Base-by-base conservation (phyloP, 2,113 vertebrate species). In the Progne subis region DNA sequence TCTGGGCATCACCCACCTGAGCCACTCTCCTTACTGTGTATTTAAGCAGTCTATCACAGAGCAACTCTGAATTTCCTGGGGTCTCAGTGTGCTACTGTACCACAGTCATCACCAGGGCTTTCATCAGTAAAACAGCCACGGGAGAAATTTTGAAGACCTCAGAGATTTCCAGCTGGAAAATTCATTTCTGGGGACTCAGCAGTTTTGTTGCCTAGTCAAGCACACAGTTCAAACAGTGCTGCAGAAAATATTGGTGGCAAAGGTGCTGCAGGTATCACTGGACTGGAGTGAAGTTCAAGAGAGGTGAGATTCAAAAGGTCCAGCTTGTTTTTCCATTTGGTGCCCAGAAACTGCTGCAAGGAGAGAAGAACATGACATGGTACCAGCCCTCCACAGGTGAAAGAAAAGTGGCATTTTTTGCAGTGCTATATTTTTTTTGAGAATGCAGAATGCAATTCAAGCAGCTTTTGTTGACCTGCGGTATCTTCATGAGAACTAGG, bases 1-100 rank as follows among this genome's bases (percentile, higher is more conserved):
- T 32, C 19, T 46, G 20, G 23, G 29, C 0, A 0, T 41, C 19
- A 24, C 39, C 43, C 41, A 39, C 5, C 12, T 1, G 0, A 68
- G 32, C 23, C 24, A 2, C 12, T 7, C 16, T 83, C 24, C 25
- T 60, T 47, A 9, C 18, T 11, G 23, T 20, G 5, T 47, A 10
- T 70, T 47, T 43, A 34, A 71, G 44, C 14, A 24, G 16, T 17
- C 44, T 44, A 26, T 24, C 47, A 18, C n/a, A 59, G 25, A 32
- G 18, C 18, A 61, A 1, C n/a, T 60, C 29, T 15, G 10, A 82
- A 55, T 18, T 46, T 71, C 53, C 25, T 14, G 2, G 5, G 7
- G 3, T 18, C 43, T 78, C 24, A 26, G 19, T 24, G 16, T 0
- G 0, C 31, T 49, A 4, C 60, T 65, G 26, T 18, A 18, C 25